Conservation (phyloP, 2,797 vertebrate species). For the Lithobates sylvaticus region DNA sequence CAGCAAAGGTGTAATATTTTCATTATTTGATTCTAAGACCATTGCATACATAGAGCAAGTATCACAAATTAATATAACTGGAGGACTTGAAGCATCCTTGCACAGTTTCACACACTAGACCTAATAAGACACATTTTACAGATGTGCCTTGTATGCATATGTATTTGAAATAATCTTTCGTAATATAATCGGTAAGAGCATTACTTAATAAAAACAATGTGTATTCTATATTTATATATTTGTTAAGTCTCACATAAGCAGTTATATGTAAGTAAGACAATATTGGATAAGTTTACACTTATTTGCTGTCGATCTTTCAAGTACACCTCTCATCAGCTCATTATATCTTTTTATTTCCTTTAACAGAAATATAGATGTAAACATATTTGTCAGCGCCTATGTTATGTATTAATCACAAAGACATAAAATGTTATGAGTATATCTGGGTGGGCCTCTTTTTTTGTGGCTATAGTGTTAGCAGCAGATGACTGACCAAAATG, state of each 20-base stretch:
- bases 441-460: conserved; percentile 36
- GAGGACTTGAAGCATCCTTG: not conserved
- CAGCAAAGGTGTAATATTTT: not conserved
- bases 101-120: not conserved
- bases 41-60: not conserved
- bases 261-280: not conserved
- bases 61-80: not conserved
- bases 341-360: conserved; percentile 21
- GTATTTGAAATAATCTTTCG: too few relatives aligned
- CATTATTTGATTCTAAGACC: not conserved
- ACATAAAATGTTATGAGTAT: conserved; percentile 18
- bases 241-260: not conserved
- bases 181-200: not conserved
- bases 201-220: not conserved
- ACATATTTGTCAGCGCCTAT: conserved; percentile 24
- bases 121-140: not conserved
- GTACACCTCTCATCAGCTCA: conserved; percentile 21
- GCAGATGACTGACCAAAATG: not conserved
- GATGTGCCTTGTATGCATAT: not conserved
- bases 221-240: not conserved
- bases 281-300: conserved; percentile 10
- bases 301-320: conserved; percentile 17
- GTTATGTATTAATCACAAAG: conserved; percentile 27
- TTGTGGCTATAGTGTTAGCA: not conserved
- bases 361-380: conserved; percentile 13